A percentile compares a stretch with the other conserved stretches of the same genome.
phyloP scores from a whole-genome alignment of 1,140 invertebrate species.

The Drosophila dunni region DNA sequence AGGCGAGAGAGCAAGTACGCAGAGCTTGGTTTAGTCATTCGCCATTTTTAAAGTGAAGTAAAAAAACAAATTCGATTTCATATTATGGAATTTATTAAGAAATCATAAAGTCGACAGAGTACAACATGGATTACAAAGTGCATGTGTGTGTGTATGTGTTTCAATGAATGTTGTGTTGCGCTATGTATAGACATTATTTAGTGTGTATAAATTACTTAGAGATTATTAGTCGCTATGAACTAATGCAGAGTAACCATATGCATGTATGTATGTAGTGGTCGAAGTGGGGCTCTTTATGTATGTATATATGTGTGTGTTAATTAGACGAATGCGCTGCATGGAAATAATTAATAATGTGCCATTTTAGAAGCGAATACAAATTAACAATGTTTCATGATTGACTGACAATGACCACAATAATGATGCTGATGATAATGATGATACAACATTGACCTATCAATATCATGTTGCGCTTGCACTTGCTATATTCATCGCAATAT shows the following conservation, averaged over 20 bases:
- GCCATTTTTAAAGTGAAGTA: too few relatives aligned
- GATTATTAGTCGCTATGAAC: conserved; percentile 73
- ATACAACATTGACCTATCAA: conserved; percentile 49
- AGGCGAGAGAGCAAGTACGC: too few relatives aligned
- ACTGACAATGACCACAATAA: conserved; percentile 29
- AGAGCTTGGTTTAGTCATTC: too few relatives aligned
- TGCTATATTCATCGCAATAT: conserved; percentile 18
- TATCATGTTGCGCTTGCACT: conserved; percentile 53
- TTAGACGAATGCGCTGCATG: conserved; percentile 42
- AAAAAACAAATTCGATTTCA: conserved; percentile 17
- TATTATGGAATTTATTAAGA: conserved; percentile 71
- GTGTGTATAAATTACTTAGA: conserved; percentile 78
- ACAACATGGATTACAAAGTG: conserved; percentile 66
- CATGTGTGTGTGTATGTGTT: conserved; percentile 43
- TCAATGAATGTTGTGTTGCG: conserved; percentile 44
- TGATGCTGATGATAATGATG: conserved; percentile 16
- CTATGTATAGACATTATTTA: conserved; percentile 55
- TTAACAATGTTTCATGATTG: conserved; percentile 58
- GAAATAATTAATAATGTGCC: conserved; percentile 47
- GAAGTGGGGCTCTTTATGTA: conserved; percentile 3
- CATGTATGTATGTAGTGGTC: conserved; percentile 8
- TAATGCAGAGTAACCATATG: conserved; percentile 65
- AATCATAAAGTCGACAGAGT: conserved; percentile 74
- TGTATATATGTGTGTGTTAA: conserved; percentile 38
- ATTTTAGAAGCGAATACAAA: conserved; percentile 43